A percentile compares a stretch with the other conserved stretches of the same genome.
phyloP scores from a whole-genome alignment of 2,113 vertebrate genomes.

The Brachionichthys hirsutus region DNA sequence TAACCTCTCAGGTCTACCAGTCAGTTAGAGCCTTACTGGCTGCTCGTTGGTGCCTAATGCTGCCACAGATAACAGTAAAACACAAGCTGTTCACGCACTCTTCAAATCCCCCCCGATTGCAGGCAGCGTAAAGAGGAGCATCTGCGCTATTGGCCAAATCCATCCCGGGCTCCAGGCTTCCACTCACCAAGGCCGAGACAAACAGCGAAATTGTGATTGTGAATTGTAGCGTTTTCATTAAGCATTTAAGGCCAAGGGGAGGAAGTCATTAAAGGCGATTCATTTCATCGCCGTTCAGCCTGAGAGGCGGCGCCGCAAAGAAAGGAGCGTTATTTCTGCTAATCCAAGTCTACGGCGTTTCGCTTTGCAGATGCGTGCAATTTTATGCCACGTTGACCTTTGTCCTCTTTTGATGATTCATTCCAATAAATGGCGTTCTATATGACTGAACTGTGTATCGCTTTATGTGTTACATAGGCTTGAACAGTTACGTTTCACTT shows the following conservation, averaged over 20 bases:
- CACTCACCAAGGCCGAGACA: slow-evolving; percentile 31
- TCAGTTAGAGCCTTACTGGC: slow-evolving; percentile 29
- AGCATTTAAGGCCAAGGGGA: slow-evolving; percentile 29
- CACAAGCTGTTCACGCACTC: slow-evolving; percentile 19
- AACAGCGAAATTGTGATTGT: background rate
- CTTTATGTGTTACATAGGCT: no score
- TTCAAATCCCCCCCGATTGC: background rate
- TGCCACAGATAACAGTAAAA: slow-evolving; percentile 15
- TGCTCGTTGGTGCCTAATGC: slow-evolving; percentile 28
- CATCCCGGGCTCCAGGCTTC: slow-evolving; percentile 41
- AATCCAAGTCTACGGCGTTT: background rate
- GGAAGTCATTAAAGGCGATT: slow-evolving; percentile 35
- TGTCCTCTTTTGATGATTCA: no score
- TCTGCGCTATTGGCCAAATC: slow-evolving; percentile 44
- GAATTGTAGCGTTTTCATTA: slow-evolving; percentile 33
- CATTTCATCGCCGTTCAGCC: slow-evolving; percentile 12
- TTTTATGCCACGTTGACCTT: no score
- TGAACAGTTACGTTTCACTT: no score
- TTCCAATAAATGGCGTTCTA: no score
- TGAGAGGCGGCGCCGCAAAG: slow-evolving; percentile 12
- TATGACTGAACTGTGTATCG: no score
- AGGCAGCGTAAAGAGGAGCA: slow-evolving; percentile 24
- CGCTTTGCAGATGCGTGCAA: background rate
- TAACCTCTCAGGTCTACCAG: no score
- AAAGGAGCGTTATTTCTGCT: background rate